A percentile compares a stretch with the other conserved stretches of the same genome.
Evolutionary conservation across 2,797 vertebrate genomes (phyloP).

Genomic region (Smutsia temminckii): DNA sequence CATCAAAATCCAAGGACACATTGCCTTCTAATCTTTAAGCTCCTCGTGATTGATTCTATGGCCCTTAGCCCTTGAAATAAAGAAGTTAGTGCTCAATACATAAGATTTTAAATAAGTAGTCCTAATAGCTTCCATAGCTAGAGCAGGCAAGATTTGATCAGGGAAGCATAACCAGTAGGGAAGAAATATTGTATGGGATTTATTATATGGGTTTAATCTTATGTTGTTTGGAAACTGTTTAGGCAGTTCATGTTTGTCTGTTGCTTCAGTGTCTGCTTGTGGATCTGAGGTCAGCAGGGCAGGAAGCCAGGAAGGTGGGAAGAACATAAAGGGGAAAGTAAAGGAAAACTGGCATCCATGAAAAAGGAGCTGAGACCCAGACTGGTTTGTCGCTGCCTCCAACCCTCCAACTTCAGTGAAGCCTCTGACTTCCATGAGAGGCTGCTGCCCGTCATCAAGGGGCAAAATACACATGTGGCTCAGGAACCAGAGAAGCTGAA

Average conservation of each 20-base stretch:
- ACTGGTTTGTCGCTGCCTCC: not conserved
- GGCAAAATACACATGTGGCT: not conserved
- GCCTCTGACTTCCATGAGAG: not conserved
- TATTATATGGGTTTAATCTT: not conserved
- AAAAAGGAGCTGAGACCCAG: not conserved
- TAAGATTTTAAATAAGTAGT: not conserved
- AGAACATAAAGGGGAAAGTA: not conserved
- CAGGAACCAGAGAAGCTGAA: not conserved
- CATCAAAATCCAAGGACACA: not conserved
- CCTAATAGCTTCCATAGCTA: not conserved
- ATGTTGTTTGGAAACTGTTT: not conserved
- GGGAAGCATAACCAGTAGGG: not conserved
- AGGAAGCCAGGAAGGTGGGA: not conserved
- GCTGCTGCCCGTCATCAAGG: not conserved
- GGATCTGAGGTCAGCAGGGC: not conserved
- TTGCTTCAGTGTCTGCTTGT: not conserved
- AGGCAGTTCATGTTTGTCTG: not conserved
- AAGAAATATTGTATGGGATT: not conserved
- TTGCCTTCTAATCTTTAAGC: not conserved
- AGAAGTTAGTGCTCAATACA: not conserved
- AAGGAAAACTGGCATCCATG: not conserved
- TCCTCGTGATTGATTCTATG: not conserved
- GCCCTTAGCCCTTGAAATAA: not conserved
- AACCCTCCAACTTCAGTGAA: not conserved
- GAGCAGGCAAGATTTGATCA: not conserved